Conservation (phyloP, 2,113 vertebrate genomes). For the Patagioenas fasciata region DNA sequence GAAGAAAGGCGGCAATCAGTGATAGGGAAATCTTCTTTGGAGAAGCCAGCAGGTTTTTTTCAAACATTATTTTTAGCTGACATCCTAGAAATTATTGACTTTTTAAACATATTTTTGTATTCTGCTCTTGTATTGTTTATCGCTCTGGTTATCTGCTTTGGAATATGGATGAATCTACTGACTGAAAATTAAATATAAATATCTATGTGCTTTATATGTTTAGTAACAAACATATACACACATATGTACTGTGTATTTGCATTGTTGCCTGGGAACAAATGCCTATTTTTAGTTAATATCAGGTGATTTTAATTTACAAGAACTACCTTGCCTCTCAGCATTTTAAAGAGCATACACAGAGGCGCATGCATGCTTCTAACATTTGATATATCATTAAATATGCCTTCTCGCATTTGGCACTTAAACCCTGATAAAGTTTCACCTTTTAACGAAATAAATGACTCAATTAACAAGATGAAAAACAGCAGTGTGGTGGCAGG, state of each 20-base stretch:
- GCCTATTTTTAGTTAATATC: constrained; percentile 55
- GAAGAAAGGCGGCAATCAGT: not conserved
- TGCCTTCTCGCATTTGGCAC: constrained; percentile 77
- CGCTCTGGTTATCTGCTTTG: constrained; percentile 54
- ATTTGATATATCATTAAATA: constrained; percentile 79
- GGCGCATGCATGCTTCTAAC: constrained; percentile 60
- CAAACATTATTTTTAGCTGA: constrained; percentile 11
- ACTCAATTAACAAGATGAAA: constrained; percentile 89
- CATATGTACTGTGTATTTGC: not conserved
- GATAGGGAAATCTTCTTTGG: constrained; percentile 1
- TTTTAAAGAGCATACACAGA: constrained; percentile 43
- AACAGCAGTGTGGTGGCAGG: constrained; percentile 79
- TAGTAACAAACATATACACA: constrained; percentile 21
- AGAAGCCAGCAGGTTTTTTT: constrained; percentile 4
- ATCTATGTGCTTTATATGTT: constrained; percentile 47
- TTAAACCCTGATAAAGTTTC: constrained; percentile 79
- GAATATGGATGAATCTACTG: constrained; percentile 46
- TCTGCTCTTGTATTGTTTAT: constrained; percentile 51
- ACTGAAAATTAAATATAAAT: constrained; percentile 64
- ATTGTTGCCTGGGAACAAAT: constrained; percentile 6
- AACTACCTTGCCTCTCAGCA: not conserved
- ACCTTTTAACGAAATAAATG: constrained; percentile 89
- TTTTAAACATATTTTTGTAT: constrained; percentile 43
- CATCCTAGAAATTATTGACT: constrained; percentile 1
- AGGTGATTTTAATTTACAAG: constrained; percentile 28